phyloP scores from a whole-genome alignment of 2,113 vertebrate genomes.

The Leptocoma aspasia region DNA sequence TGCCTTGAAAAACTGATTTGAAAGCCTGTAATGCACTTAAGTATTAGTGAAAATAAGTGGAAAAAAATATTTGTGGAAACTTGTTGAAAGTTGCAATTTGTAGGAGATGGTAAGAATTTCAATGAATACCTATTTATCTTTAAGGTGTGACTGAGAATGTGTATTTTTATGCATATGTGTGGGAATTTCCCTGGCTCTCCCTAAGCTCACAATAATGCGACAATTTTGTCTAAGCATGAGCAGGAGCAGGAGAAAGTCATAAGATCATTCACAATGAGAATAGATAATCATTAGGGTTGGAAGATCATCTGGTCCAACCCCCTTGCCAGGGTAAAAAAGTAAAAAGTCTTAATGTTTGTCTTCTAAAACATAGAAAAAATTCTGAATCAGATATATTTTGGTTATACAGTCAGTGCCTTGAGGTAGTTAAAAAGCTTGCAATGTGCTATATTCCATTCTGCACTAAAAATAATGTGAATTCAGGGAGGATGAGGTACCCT shows the following conservation, averaged over 20 bases:
- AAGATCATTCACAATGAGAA: background rate
- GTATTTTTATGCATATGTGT: background rate
- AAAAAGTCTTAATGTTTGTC: background rate
- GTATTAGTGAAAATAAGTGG: background rate
- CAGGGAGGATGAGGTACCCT: background rate
- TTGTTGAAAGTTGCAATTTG: background rate
- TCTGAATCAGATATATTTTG: background rate
- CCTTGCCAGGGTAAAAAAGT: background rate
- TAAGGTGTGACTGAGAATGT: background rate
- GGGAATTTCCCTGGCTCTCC: background rate
- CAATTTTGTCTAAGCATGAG: background rate
- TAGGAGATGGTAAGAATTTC: background rate
- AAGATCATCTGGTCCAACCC: background rate
- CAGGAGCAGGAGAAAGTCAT: background rate
- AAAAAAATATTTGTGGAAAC: background rate
- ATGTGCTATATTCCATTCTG: conserved; percentile 4
- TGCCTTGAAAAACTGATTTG: background rate
- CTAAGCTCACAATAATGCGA: background rate
- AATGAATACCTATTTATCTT: background rate
- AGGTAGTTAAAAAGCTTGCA: background rate
- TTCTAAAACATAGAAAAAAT: background rate
- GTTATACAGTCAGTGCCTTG: background rate
- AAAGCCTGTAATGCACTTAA: background rate
- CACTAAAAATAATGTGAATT: conserved; percentile 36
- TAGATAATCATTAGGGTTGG: background rate